Evolutionary conservation across 2,888 invertebrate species (phyloP), one percentile per base, ranked within the genome.

Genomic region (Eumacrocentrus americanus): DNA sequence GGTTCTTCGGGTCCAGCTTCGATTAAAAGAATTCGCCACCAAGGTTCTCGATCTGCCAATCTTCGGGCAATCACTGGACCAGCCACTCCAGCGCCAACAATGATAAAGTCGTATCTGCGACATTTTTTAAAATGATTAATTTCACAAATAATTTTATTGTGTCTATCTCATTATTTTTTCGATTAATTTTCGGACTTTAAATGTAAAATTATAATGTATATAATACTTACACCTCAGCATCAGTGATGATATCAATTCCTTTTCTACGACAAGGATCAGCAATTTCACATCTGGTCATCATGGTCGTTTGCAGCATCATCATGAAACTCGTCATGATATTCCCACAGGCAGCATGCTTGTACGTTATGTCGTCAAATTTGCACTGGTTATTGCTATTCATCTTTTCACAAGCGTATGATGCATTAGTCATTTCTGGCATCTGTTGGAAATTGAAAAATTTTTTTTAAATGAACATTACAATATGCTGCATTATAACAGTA

Each of bases 1-100:
- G 83, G 82, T 67, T 83, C 83, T 61, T 82, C 81, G 0, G 82
- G 82, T 5, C 83, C 83, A 2, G 82, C 82, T 70, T 82, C 82
- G 22, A 83, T 72, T 46, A 83, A 66, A 29, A 82, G 63, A 9
- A 83, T 75, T 44, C 71, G 78, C 78, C 79, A 78, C 78, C 81
- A 81, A 2, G 79, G 76, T 0, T 78, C 76, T 35, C 80, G 73
- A 64, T 85, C 85, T 53, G 82, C 82, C 12, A 85, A 72, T 46
- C 84, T 71, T 58, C 80, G 77, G 1, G 84, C 84, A 7, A 85
- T 68, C 18, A 84, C 81, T 3, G 84, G 79, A 5, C 84, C 85
- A 3, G 83, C 77, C 1, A 82, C 75, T 9, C 83, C 84, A 7
- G 80, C 82, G 0, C 83, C 83, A 4, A 83, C 77, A 29, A 83